Conservation (phyloP, 2,113 vertebrate genomes). For the Hydrolagus affinis region DNA sequence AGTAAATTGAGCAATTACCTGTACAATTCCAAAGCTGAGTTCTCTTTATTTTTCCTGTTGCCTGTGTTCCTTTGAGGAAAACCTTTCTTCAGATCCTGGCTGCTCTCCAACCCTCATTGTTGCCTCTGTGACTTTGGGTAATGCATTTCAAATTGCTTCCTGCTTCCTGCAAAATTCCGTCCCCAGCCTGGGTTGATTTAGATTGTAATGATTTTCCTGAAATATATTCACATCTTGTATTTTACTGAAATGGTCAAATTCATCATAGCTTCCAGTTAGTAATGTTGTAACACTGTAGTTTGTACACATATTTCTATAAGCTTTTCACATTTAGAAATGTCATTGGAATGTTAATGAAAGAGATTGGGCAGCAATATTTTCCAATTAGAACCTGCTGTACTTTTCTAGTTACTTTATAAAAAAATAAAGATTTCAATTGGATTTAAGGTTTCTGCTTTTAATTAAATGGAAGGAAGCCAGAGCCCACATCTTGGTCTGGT, state of each 20-base stretch:
- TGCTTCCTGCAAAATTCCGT: too few species aligned
- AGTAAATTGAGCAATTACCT: not conserved
- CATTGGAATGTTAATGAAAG: not conserved
- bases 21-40: not conserved
- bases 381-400: not conserved
- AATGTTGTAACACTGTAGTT: not conserved
- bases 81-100: not conserved
- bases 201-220: too few species aligned
- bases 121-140: too few species aligned
- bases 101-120: not conserved
- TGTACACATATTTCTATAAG: not conserved
- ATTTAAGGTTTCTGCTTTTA: not conserved
- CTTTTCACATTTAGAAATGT: not conserved
- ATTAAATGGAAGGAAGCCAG: not conserved
- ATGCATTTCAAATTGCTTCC: too few species aligned
- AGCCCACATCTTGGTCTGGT: too few species aligned
- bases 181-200: too few species aligned
- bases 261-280: not conserved
- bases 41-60: not conserved
- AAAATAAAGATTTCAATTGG: not conserved
- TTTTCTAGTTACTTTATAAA: not conserved
- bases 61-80: not conserved
- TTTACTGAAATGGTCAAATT: not conserved
- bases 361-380: not conserved
- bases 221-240: too few species aligned